These are phyloP conservation scores for Eutolmus rufibarbis DNA, from an alignment of 2,888 invertebrate species.

Conservation along the genomic window DNA sequence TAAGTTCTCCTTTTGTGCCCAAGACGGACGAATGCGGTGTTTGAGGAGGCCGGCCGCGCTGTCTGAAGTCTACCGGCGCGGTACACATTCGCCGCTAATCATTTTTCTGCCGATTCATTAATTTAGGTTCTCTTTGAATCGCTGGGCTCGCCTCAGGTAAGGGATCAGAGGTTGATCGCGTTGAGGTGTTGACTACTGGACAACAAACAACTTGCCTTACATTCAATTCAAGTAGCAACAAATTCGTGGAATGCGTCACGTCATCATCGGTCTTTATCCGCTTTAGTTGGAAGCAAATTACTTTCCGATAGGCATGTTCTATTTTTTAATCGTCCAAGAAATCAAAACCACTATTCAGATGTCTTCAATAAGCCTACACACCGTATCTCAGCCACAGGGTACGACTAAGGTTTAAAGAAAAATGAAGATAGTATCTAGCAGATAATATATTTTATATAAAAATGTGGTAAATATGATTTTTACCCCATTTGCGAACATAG, in stretches of 20 bases:
- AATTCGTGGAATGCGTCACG: slow-evolving; percentile 17
- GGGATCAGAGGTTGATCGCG: slow-evolving; percentile 7
- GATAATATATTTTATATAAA: too few species aligned
- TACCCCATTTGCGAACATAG: too few species aligned
- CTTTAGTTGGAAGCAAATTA: background rate
- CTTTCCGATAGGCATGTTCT: background rate
- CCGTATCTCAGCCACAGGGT: too few species aligned
- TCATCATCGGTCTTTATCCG: slow-evolving; percentile 5
- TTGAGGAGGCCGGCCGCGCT: background rate
- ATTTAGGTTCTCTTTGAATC: slow-evolving; percentile 13
- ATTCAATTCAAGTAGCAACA: slow-evolving; percentile 28
- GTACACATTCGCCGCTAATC: slow-evolving; percentile 1
- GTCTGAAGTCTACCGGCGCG: background rate
- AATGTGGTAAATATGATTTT: too few species aligned
- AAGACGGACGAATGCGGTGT: background rate
- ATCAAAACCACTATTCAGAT: background rate
- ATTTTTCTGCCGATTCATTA: slow-evolving; percentile 39
- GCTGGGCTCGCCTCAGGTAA: background rate
- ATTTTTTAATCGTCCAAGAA: background rate
- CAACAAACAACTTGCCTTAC: background rate
- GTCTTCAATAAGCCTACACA: background rate
- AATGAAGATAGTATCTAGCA: too few species aligned
- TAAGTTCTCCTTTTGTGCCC: background rate
- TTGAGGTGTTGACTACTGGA: slow-evolving; percentile 16
- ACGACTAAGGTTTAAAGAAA: too few species aligned